Evolutionary conservation across 2,797 vertebrate species (phyloP), one percentile per base, ranked within the genome.

Genomic region (Dryobates pubescens): DNA sequence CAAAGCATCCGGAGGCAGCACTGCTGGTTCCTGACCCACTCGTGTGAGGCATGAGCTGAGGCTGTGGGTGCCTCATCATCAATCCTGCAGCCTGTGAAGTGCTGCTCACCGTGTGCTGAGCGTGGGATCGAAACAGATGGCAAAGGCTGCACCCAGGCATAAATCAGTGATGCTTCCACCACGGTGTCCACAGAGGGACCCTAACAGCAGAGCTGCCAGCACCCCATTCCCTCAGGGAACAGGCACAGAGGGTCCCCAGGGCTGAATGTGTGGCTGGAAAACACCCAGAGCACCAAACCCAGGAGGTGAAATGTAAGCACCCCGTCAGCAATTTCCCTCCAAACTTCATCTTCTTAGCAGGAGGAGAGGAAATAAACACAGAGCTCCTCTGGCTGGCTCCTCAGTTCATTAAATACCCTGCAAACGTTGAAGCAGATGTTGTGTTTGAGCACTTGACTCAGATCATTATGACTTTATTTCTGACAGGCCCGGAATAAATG

Each of bases 111-210:
- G 94, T 88, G 75, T 95, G 96, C 97, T 85, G 88, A 94, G 91
- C 92, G 96, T 89, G 91, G 41, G 67, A 95, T 78, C 67, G 93
- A 96, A 97, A 95, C 97, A 97, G 97, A 97, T 93, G 97, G 97
- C 96, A 94, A 84, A 90, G 96, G 86, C 32, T 63, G 92, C 80
- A 74, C 61, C 38, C 9, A 68, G 89, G 83, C 95, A 97, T 96
- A 95, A 96, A 97, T 94, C 97, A 89, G 70, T 2, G 10, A 91
- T 24, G 61, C 38, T 45, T 70, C 90, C 91, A 72, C 91, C 83
- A 38, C 82, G 6, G 80, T 76, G 73, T 43, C 78, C 54, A 22
- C 1, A 45, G 90, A 56, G 68, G 12, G 51, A 71, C 51, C 88
- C 47, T 41, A 73, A 30, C 26, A 71, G 92, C 90, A 58, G 92